Conservation (phyloP, 2,888 invertebrate species). For the Ceratothoa steindachneri region DNA sequence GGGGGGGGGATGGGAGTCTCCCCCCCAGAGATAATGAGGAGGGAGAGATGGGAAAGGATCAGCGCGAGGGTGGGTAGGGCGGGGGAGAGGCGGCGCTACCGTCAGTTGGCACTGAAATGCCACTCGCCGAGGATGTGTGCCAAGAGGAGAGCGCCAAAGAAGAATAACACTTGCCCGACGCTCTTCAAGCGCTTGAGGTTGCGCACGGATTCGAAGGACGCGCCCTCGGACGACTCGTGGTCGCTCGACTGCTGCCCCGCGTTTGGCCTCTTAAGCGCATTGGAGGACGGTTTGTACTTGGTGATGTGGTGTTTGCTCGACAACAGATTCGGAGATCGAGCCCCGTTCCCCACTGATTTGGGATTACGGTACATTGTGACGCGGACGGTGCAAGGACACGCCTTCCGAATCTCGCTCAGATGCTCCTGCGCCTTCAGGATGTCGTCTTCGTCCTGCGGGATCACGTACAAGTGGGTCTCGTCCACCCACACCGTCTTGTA, state of each 20-base stretch:
- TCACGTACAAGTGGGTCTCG: slow-evolving; percentile 29
- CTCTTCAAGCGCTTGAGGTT: slow-evolving; percentile 43
- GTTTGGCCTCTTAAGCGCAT: background rate
- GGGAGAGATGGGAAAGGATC: background rate
- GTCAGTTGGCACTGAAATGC: background rate
- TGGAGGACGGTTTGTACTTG: background rate
- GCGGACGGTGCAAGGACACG: background rate
- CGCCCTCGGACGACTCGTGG: background rate
- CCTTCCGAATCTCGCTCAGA: background rate
- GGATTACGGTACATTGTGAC: background rate
- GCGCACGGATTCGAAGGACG: background rate
- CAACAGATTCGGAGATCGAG: background rate
- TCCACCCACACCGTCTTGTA: slow-evolving; percentile 30
- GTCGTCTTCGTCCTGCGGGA: slow-evolving; percentile 28
- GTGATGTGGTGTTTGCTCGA: background rate
- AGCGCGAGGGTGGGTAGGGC: background rate
- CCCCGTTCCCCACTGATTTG: background rate
- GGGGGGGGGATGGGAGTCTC: background rate
- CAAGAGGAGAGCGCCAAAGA: no score
- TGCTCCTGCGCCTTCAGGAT: background rate
- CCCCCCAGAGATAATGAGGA: background rate
- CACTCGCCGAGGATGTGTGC: no score
- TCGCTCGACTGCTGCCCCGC: background rate
- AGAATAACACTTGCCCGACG: slow-evolving; percentile 43
- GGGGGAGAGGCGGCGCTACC: background rate